Base-by-base conservation (phyloP, 2,113 vertebrate genomes). In the Psittacula cyanocephala region DNA sequence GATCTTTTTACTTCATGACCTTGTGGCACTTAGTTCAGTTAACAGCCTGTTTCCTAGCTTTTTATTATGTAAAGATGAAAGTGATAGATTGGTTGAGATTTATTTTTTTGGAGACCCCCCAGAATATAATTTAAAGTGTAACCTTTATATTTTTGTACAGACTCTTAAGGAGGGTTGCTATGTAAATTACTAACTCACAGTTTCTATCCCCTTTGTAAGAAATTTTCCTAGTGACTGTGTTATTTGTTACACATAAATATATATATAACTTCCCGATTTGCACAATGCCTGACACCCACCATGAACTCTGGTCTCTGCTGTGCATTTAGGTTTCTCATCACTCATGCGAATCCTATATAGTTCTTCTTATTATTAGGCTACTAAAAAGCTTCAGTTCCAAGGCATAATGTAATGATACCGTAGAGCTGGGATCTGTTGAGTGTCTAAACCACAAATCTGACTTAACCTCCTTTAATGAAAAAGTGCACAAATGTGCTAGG, bases 11-110 rank as follows among this genome's bases (percentile, higher is more conserved):
- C 85, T 95, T 92, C 49, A 10, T 96, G 93, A 96, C 95, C 94
- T 89, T 5, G 29, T 78, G 79, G 75, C 93, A 84, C 85, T 96
- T 95, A 92, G 85, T 94, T 93, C 93, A 76, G 83, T 88, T 90
- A 93, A 95, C 81, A 94, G 93, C 83, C 91, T 93, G 63, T 81
- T 95, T 91, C 89, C 47, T 95, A 69, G 91, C 63, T 75, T 91
- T 95, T 94, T 95, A 88, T 96, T 94, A 86, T 11, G 46, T 81
- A 88, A 93, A 92, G 90, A 93, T 93, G 92, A 96, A 96, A 94
- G 92, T 75, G 39, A 82, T 89, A 75, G 20, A 14, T 74, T 75
- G 33, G 44, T 78, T 85, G 81, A 81, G 31, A 22, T 74, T n/a
- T 53, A 64, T 68, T 81, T 53, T 83, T 81, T 60, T 67, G 27